Evolutionary conservation across 2,888 invertebrate species (phyloP), one percentile per base, ranked within the genome.

Genomic region (Lypha dubia): DNA sequence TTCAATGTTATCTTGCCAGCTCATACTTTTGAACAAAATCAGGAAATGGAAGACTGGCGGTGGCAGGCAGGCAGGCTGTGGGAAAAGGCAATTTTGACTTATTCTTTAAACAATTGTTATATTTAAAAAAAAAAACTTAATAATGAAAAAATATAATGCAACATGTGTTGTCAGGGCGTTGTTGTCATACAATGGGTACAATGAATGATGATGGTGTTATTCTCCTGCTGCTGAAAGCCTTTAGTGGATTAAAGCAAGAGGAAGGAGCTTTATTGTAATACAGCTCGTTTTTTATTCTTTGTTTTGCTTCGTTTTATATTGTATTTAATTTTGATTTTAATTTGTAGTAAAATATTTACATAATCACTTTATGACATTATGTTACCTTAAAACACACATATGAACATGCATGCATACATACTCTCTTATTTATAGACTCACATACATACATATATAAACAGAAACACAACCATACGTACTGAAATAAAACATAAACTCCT

Each of bases 261-360:
- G 9, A 53, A 51, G 62, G 15, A 62, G 51, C 22, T 68, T 17
- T 60, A 35, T 35, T 49, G 46, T 46, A 28, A 70, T 46, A 38
- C 49, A 46, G 24, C 35, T 32, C 51, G 13, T 13, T 51, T 41
- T 17, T 28, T 41, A 20, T 71, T 15, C 7, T 53, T 71, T 60
- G 13, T 22, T 28, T 38, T 46, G 53, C 46, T 68, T 68, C 63
- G 17, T 77, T 67, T 73, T 73, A 67, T 84, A 74, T 81, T 81
- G 84, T 79, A 70, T 89, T 89, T 90, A 89, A 89, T 89, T 89
- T 90, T 90, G 90, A 89, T 90, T 89, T 89, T 89, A 89, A 89
- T 89, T 89, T 90, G 88, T 89, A 89, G 88, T 89, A 90, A 90
- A 89, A 90, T 89, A 89, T 90, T 89, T 90, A 89, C 89, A 90